A percentile compares a stretch with the other conserved stretches of the same genome.
Evolutionary conservation across 2,797 vertebrate species (phyloP).

Genomic region (Myioborus melanocephalus): DNA sequence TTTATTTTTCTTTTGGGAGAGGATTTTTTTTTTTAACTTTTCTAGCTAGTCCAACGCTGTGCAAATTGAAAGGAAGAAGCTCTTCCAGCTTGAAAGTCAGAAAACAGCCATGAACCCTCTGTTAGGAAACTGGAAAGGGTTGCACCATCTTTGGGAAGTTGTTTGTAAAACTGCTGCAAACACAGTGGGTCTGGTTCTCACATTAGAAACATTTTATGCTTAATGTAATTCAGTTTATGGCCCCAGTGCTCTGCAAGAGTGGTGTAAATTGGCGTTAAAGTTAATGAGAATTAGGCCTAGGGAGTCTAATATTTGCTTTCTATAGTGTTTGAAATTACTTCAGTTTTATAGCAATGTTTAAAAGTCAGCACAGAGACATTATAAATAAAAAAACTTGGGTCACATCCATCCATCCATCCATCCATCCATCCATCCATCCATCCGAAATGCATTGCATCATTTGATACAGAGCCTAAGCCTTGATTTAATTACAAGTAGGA

Average conservation of each 20-base stretch:
- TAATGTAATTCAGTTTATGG: constrained; percentile 35
- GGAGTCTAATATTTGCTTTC: constrained; percentile 38
- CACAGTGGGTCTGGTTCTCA: background rate
- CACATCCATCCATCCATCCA: background rate
- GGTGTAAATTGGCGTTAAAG: constrained; percentile 26
- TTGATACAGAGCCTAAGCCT: background rate
- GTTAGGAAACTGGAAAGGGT: accelerated
- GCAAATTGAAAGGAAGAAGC: background rate
- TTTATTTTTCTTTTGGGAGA: accelerated
- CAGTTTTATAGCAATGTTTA: background rate
- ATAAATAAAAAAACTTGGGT: background rate
- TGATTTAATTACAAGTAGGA: background rate
- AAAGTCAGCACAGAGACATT: background rate
- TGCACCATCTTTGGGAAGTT: background rate
- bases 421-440: background rate
- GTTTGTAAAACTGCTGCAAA: background rate
- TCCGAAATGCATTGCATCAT: background rate
- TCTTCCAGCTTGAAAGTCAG: background rate
- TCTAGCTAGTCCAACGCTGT: background rate
- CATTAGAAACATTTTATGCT: background rate
- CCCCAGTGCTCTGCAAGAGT: background rate
- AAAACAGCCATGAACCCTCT: background rate
- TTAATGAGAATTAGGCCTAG: constrained; percentile 44
- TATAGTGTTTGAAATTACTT: background rate
- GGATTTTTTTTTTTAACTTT: background rate